Conservation (phyloP, 2,113 vertebrate species). For the Eublepharis macularius region DNA sequence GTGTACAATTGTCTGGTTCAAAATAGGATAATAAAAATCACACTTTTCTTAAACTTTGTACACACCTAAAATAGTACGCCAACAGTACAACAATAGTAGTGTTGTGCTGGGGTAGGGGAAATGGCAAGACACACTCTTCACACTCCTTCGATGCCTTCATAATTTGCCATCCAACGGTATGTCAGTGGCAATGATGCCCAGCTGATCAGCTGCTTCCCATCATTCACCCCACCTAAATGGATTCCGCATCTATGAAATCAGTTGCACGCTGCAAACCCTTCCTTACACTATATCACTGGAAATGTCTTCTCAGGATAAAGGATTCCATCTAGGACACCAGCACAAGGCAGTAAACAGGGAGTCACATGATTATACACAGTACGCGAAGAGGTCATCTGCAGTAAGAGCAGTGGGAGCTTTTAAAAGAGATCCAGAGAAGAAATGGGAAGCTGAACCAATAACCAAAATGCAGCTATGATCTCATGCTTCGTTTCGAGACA, state of each 20-base stretch:
- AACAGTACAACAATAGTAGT: neutral
- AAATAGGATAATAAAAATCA: neutral
- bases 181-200: neutral
- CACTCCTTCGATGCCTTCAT: neutral
- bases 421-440: constrained; percentile 76
- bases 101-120: neutral
- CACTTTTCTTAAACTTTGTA: neutral
- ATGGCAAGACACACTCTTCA: neutral
- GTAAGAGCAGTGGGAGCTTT: constrained; percentile 64
- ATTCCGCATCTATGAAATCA: constrained; percentile 25
- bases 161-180: constrained; percentile 27
- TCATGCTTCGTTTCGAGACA: constrained; percentile 79
- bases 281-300: constrained; percentile 33
- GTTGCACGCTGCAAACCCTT: constrained; percentile 23
- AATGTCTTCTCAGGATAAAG: constrained; percentile 47
- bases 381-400: constrained; percentile 61
- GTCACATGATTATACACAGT: constrained; percentile 60
- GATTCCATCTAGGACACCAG: constrained; percentile 59
- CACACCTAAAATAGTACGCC: too few relatives aligned
- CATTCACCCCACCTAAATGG: neutral
- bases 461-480: constrained; percentile 77
- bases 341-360: constrained; percentile 67
- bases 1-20: neutral
- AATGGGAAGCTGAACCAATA: constrained; percentile 76
- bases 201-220: constrained; percentile 18